Percentiles rank a stretch among this genome's conserved stretches.
Evolutionary conservation across 2,797 vertebrate species (phyloP).

Genomic region (Coccyzus lansbergi): DNA sequence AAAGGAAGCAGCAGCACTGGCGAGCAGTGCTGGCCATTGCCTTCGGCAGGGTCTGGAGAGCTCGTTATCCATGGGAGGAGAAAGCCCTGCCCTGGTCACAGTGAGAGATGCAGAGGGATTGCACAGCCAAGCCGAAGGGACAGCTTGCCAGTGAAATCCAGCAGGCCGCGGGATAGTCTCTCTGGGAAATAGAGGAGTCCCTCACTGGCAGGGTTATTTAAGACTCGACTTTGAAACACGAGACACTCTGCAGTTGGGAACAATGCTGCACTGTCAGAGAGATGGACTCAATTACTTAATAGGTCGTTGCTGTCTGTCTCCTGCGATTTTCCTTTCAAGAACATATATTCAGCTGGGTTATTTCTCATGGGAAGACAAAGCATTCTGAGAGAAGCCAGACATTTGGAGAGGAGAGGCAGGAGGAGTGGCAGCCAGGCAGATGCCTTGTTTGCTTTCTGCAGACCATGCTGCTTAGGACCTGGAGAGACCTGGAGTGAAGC

Average conservation of each 20-base stretch:
- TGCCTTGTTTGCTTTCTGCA: neutral
- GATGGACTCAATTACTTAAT: constrained; percentile 66
- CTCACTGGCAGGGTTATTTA: constrained; percentile 24
- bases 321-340: constrained; percentile 58
- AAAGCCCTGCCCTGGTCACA: neutral
- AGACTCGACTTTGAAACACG: constrained; percentile 4
- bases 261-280: constrained; percentile 57
- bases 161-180: neutral
- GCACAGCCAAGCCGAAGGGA: accelerated
- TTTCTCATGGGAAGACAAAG: constrained; percentile 62
- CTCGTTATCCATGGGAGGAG: neutral
- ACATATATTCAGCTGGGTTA: constrained; percentile 51
- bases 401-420: neutral
- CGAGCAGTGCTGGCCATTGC: neutral
- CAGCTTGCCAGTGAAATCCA: neutral
- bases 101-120: neutral
- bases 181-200: constrained; percentile 9
- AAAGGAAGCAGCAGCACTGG: accelerated
- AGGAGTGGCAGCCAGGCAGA: neutral
- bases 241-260: constrained; percentile 32
- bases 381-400: neutral
- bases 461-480: neutral
- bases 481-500: neutral
- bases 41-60: neutral
- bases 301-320: constrained; percentile 63